Conservation (phyloP, 2,113 vertebrate species). For the Chamaetylas fuelleborni region DNA sequence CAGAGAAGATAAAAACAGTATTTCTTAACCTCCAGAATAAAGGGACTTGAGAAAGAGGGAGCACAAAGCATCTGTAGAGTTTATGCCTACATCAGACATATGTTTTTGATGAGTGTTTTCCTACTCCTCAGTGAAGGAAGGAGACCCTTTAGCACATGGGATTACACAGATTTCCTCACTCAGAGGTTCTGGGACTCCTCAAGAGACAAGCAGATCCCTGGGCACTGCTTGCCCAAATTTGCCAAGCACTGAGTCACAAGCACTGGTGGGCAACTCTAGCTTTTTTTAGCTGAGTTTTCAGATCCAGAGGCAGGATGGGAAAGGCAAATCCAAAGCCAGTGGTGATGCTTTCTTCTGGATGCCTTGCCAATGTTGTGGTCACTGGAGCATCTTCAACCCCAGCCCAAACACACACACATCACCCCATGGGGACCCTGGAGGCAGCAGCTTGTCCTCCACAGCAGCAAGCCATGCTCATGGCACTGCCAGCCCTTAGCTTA, state of each 20-base stretch:
- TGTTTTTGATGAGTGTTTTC: background rate
- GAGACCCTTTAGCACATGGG: background rate
- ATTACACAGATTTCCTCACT: background rate
- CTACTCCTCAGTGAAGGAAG: background rate
- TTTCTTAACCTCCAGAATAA: background rate
- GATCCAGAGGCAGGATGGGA: background rate
- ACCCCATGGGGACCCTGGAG: background rate
- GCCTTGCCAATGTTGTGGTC: accelerated
- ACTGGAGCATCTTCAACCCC: background rate
- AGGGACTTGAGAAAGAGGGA: background rate
- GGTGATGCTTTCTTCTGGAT: background rate
- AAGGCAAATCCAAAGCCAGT: background rate
- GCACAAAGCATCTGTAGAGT: background rate
- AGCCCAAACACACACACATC: accelerated
- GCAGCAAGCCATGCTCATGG: background rate
- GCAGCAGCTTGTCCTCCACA: background rate
- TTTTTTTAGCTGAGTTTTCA: background rate
- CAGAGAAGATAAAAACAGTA: background rate
- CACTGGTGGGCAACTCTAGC: background rate
- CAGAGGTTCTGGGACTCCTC: background rate
- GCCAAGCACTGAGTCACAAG: background rate
- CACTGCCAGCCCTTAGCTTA: background rate
- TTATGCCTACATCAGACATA: background rate
- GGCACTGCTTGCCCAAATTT: background rate
- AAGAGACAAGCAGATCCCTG: background rate